These are phyloP conservation scores for Scartelaos histophorus DNA, from an alignment of 2,113 vertebrate genomes.

Conservation along the genomic window DNA sequence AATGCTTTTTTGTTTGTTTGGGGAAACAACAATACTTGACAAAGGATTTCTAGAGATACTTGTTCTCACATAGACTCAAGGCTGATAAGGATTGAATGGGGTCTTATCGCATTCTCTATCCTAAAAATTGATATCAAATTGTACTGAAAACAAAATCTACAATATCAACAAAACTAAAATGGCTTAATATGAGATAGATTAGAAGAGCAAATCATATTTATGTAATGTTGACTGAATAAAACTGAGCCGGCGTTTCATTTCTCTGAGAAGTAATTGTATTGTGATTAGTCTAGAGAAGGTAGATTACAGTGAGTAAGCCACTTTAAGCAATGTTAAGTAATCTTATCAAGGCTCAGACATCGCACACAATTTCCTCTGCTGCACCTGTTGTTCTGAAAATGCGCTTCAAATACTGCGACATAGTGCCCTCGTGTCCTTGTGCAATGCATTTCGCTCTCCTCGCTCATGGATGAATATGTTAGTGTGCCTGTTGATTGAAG, in stretches of 20 bases:
- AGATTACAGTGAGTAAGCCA: constrained; percentile 34
- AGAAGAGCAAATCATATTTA: too few relatives aligned
- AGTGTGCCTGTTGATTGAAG: too few relatives aligned
- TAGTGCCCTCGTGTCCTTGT: neutral
- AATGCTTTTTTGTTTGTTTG: neutral
- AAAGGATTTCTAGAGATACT: neutral
- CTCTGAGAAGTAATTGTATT: neutral
- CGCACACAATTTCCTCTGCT: constrained; percentile 3
- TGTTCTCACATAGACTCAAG: neutral
- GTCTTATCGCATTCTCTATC: neutral
- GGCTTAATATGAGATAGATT: too few relatives aligned
- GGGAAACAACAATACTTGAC: neutral
- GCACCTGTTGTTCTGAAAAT: neutral
- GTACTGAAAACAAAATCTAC: too few relatives aligned
- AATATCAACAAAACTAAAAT: too few relatives aligned
- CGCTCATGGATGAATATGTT: too few relatives aligned
- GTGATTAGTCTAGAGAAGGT: constrained; percentile 25
- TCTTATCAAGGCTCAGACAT: constrained; percentile 26
- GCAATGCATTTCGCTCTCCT: neutral
- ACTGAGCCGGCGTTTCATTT: too few relatives aligned
- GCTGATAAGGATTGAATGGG: neutral
- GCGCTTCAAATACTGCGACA: neutral
- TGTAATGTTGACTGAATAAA: too few relatives aligned
- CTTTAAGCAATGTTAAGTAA: constrained; percentile 23
- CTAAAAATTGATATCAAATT: too few relatives aligned